Evolutionary conservation across 1,140 invertebrate genomes (phyloP).

Genomic region (Orchesella cincta): DNA sequence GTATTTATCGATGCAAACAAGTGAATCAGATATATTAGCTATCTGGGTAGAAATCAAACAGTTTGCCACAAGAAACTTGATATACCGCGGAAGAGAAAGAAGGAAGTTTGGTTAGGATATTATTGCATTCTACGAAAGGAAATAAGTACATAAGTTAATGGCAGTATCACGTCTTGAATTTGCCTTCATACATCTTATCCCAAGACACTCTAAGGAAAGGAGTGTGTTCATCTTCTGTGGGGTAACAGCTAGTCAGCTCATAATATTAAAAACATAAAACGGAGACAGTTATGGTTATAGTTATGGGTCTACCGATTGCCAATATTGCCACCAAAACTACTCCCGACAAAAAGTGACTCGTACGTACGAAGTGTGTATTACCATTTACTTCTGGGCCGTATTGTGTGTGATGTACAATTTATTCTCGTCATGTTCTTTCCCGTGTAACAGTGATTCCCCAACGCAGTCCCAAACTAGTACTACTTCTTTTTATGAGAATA

Average conservation of each 20-base stretch:
- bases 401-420: neutral
- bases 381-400: neutral
- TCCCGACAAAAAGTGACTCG: neutral
- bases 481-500: neutral
- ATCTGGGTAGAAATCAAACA: too few species aligned
- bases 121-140: neutral
- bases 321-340: neutral
- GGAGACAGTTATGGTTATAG: conserved; percentile 38
- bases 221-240: neutral
- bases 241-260: neutral
- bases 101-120: neutral
- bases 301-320: conserved; percentile 23
- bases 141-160: neutral
- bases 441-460: neutral
- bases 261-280: conserved; percentile 22
- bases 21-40: too few species aligned
- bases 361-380: neutral
- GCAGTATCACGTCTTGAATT: neutral
- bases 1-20: too few species aligned
- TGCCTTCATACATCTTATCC: conserved; percentile 9
- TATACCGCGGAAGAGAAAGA: too few species aligned
- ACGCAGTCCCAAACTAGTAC: neutral
- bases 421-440: neutral
- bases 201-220: neutral
- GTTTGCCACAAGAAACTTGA: too few species aligned